phyloP scores from a whole-genome alignment of 2,888 invertebrate species.

The Tipula vernalis region DNA sequence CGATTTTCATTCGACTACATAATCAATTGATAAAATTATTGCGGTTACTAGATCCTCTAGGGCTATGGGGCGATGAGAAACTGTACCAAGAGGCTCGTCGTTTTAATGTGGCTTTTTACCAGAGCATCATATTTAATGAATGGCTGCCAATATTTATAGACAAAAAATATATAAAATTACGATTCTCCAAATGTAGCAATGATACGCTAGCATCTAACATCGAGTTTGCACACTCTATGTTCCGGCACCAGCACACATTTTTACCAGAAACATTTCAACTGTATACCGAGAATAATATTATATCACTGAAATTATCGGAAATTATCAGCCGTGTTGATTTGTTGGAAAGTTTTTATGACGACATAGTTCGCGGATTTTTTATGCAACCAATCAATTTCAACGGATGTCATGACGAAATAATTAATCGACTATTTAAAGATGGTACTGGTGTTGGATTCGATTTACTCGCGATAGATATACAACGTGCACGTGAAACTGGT shows the following conservation, averaged over 20 bases:
- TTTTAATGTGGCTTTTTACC: constrained; percentile 43
- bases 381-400: constrained; percentile 29
- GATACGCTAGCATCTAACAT: constrained; percentile 34
- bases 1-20: constrained; percentile 42
- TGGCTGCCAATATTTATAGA: constrained; percentile 43
- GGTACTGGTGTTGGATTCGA: constrained; percentile 41
- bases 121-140: constrained; percentile 47
- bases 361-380: constrained; percentile 42
- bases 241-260: constrained; percentile 65
- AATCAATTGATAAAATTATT: constrained; percentile 43
- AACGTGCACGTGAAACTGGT: constrained; percentile 60
- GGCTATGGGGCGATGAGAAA: constrained; percentile 45
- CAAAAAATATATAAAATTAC: constrained; percentile 18
- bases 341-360: constrained; percentile 36
- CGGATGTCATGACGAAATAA: constrained; percentile 14
- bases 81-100: constrained; percentile 43
- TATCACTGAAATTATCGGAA: constrained; percentile 9
- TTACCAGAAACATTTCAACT: constrained; percentile 17
- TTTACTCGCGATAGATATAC: constrained; percentile 55
- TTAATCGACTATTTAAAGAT: background rate
- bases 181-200: background rate
- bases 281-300: constrained; percentile 27
- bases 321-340: constrained; percentile 8
- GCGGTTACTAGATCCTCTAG: constrained; percentile 40
- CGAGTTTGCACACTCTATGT: constrained; percentile 65